Base-by-base conservation (phyloP, 2,888 invertebrate species). In the Clanis bilineata region DNA sequence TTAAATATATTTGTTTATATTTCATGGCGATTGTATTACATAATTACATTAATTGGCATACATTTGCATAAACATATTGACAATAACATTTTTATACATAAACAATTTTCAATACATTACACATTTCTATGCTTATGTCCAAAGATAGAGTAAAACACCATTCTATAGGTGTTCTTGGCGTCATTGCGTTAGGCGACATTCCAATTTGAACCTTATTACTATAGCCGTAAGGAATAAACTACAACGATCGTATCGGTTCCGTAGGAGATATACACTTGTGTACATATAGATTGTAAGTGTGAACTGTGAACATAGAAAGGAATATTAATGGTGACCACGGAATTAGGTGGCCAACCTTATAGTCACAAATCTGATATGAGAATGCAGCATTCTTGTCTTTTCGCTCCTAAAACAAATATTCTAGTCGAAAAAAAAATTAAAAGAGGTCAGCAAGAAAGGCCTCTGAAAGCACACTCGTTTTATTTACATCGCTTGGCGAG, bases 401-500 rank as follows among this genome's bases (percentile, higher is more conserved):
- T 51, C 51, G 51, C 18, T 21, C 32, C 51, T 51, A 51, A 51
- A 51, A 51, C 51, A 32, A 51, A 32, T 15, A 10, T 32, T 51
- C 9, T 18, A 28, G 32, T 18, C 1, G 32, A 18, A 32, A 28
- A 51, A 77, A 73, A 76, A 77, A 72, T 78, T 63, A 64, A 77
- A 80, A 71, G 81, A 86, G 84, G 83, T 84, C 86, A 85, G 80
- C 75, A 88, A 82, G 83, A 85, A 85, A 88, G 83, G 83, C 85
- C 84, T 82, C 77, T 72, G 63, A 80, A 82, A 81, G 73, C 73
- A 77, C 77, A 71, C 77, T 74, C 72, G 83, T 86, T 88, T 89
- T 90, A 90, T 91, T 90, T 92, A 90, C 92, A 91, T 90, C 83
- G 91, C 87, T 76, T 80, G 85, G 77, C 70, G 70, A 74, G 87